Evolutionary conservation across 2,888 invertebrate species (phyloP), one percentile per base, ranked within the genome.

Genomic region (Drosophila kuntzei): DNA sequence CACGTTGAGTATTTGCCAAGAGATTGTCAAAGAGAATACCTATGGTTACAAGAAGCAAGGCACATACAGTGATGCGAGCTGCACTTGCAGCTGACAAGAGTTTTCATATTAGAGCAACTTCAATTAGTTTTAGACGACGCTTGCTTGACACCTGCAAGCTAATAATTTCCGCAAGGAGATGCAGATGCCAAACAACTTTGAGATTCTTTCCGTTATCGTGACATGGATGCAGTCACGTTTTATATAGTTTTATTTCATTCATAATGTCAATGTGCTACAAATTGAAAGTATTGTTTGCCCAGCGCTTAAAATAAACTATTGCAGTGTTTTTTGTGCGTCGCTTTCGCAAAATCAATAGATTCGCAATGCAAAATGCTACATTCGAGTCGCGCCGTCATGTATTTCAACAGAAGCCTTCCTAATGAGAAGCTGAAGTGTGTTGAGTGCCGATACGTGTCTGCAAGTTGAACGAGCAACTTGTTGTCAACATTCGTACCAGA

Each of bases 381-480:
- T 41, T 41, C 12, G 20, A 46, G 14, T 16, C 11, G 16, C 6
- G 7, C 4, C 12, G 14, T 8, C 16, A 16, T 51, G 2, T 7
- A 14, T 16, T 51, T 39, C 53, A 29, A 20, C 20, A 32, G 53
- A 41, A 41, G 29, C 39, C 53, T 20, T 54, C 9, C 41, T 85
- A 79, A 79, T 82, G 83, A 79, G 71, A 63, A 70, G 47, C 53
- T 69, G 69, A 57, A 57, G 62, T 27, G 43, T 14, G 18, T 29
- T 58, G 69, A 68, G 69, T 59, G 62, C 29, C 14, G 44, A 25
- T 12, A 57, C 79, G 59, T 79, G 79, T 49, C 53, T 12, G 12
- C 57, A 34, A 32, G 27, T 39, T 57, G 53, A 68, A 61, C 37
- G 50, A 64, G 70, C 87, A 80, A 87, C 80, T 80, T 87, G 84